Evolutionary conservation across 2,113 vertebrate species (phyloP).

Genomic region (Aramus guarauna): DNA sequence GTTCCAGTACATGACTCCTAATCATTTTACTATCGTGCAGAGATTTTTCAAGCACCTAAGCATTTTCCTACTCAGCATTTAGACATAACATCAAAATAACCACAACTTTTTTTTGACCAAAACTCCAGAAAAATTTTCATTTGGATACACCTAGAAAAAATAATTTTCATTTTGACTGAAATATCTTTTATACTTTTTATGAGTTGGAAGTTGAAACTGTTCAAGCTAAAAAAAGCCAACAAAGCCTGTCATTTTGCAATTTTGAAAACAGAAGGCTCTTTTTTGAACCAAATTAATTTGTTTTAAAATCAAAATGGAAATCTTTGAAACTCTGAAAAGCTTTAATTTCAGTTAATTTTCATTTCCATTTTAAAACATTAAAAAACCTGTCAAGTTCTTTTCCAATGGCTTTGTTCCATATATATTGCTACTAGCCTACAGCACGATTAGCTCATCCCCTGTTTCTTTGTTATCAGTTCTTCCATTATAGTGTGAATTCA

Average conservation of each 20-base stretch:
- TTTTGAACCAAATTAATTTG: not conserved
- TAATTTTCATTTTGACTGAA: not conserved
- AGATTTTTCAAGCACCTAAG: not conserved
- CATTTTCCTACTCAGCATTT: not conserved
- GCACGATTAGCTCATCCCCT: not conserved
- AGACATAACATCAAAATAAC: not conserved
- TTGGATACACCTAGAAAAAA: not conserved
- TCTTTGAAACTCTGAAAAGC: not conserved
- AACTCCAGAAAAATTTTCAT: not conserved
- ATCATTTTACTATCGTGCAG: not conserved
- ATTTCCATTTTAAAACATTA: not conserved
- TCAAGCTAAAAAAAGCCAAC: not conserved
- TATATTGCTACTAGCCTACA: not conserved
- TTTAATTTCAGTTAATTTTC: not conserved
- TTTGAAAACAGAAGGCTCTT: not conserved
- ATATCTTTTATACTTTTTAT: not conserved
- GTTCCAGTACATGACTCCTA: not conserved
- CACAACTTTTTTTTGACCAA: not conserved
- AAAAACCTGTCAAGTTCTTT: not conserved
- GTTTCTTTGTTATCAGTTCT: not conserved
- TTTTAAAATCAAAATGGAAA: not conserved
- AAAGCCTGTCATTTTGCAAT: not conserved
- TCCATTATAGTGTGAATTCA: not conserved
- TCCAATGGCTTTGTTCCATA: not conserved
- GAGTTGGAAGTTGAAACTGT: not conserved